Evolutionary conservation across 2,113 vertebrate species (phyloP).

Genomic region (Craseonycteris thonglongyai): DNA sequence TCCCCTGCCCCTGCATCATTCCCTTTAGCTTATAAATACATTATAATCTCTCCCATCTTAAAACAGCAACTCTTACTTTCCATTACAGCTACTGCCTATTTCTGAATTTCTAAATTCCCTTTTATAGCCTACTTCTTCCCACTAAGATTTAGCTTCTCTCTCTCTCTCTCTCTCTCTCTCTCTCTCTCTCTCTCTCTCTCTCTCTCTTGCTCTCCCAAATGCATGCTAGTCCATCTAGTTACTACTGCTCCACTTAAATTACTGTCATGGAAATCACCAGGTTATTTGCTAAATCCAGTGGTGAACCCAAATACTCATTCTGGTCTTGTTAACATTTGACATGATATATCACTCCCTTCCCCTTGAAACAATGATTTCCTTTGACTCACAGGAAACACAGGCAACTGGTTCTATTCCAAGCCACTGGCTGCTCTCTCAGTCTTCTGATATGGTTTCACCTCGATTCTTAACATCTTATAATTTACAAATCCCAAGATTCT

Average conservation of each 20-base stretch:
- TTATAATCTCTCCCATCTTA: background rate
- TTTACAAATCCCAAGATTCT: background rate
- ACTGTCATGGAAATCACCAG: background rate
- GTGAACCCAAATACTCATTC: background rate
- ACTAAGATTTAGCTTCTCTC: background rate
- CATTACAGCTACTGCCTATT: background rate
- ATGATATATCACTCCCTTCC: background rate
- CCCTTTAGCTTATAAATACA: background rate
- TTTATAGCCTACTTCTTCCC: background rate
- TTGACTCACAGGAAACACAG: background rate
- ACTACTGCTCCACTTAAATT: background rate
- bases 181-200: background rate
- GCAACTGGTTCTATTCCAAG: background rate
- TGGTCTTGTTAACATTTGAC: background rate
- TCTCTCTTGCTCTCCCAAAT: background rate
- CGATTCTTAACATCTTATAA: background rate
- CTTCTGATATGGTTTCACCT: background rate
- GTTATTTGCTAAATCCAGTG: background rate
- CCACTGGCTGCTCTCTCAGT: background rate
- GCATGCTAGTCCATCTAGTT: background rate
- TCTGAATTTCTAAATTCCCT: background rate
- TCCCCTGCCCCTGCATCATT: background rate
- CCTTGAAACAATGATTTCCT: background rate
- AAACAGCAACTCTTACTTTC: background rate
- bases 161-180: background rate